These are phyloP conservation scores for Phalacrocorax aristotelis DNA, from an alignment of 2,113 vertebrate species.

Conservation along the genomic window DNA sequence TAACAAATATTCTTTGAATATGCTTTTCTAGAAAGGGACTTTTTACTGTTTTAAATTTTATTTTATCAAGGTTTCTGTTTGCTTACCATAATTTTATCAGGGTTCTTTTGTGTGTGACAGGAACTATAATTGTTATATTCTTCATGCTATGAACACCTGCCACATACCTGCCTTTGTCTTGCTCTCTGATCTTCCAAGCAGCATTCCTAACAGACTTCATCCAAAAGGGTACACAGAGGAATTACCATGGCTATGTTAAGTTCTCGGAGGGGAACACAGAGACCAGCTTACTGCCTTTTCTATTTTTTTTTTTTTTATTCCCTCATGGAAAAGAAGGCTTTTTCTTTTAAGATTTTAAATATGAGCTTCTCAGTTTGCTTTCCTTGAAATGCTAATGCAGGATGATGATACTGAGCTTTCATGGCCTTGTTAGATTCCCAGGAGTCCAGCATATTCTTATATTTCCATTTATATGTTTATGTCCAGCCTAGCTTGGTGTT, in stretches of 20 bases:
- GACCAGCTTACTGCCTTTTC: not conserved
- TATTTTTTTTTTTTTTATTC: not conserved
- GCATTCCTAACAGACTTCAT: not conserved
- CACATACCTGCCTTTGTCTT: not conserved
- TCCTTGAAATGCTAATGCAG: not conserved
- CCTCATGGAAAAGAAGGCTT: not conserved
- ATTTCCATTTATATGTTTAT: not conserved
- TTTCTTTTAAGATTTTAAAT: not conserved
- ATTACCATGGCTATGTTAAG: not conserved
- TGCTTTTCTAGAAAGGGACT: not conserved
- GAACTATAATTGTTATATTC: not conserved
- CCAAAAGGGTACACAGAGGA: not conserved
- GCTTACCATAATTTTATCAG: not conserved
- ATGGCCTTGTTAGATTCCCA: not conserved
- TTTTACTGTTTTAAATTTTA: not conserved
- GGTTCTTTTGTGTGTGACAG: not conserved
- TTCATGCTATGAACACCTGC: not conserved
- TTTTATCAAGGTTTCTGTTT: not conserved
- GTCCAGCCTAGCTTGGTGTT: not conserved
- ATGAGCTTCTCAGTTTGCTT: not conserved
- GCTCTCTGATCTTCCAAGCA: not conserved
- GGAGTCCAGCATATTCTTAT: not conserved
- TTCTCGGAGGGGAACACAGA: not conserved
- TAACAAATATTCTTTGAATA: not conserved
- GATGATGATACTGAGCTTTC: not conserved